Base-by-base conservation (phyloP, 30 jellyfish, hydroid and myxozoan genomes). In the Chrysaora quinquecirrha region DNA sequence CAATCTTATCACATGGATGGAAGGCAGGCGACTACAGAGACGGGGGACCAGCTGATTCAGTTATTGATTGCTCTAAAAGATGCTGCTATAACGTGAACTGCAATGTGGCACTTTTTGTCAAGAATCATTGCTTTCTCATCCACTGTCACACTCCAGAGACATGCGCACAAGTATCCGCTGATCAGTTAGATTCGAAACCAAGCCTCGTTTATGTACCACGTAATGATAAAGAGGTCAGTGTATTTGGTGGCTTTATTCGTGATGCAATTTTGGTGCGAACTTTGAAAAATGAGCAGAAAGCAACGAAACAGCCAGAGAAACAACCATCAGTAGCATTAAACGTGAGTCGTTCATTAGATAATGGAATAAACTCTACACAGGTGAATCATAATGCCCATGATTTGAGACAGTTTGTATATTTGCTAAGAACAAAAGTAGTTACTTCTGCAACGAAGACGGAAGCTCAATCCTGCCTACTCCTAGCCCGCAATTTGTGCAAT, bases 51-150 rank as follows among this genome's bases (percentile, higher is more conserved):
- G 89, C 88, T 18, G 61, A 47, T 0, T 25, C 49, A 18, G 35
- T 82, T 29, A 30, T 21, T 1, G 87, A 48, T 1, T 89, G 97
- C 67, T 46, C 80, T 18, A 52, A 33, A 30, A 33, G 27, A 19
- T 89, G 97, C 74, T 89, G 97, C 35, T 34, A 69, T 23, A 34
- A 60, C 50, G 61, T 38, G 46, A 14, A 32, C 2, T 89, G 97
- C 76, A 93, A 89, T 34, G 83, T 89, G 18, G 97, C 97, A 1
- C 49, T 89, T 31, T 69, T 80, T 31, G 80, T 89, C 4, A 64
- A 89, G 38, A 22, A 49, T 6, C 91, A 71, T 33, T 89, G 97
- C 84, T 82, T 78, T 63, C 58, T 83, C 16, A 86, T 89, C 22
- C 67, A 50, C 10, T 89, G 97, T 30, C 47, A 31, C 30, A 43